Conservation (phyloP, 2,797 vertebrate species). For the Chloroceryle amazona region DNA sequence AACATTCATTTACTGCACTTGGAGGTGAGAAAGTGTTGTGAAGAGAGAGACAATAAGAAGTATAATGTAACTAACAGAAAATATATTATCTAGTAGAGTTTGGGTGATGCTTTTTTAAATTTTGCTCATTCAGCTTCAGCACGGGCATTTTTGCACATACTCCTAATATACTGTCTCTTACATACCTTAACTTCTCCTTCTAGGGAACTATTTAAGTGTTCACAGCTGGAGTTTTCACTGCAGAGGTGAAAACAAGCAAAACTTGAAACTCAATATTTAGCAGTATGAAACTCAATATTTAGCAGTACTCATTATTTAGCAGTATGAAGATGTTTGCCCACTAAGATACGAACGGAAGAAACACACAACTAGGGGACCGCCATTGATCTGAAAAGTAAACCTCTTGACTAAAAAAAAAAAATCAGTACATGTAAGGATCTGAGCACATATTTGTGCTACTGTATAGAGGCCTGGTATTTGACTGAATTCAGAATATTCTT, state of each 20-base stretch:
- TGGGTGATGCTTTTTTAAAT: not conserved
- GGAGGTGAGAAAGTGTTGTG: not conserved
- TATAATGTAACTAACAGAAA: not conserved
- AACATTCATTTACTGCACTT: not conserved
- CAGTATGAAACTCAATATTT: not conserved
- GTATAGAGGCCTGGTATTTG: not conserved
- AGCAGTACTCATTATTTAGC: not conserved
- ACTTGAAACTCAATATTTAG: not conserved
- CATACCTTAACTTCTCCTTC: not conserved
- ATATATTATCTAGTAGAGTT: not conserved
- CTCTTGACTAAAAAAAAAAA: not conserved
- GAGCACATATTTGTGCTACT: not conserved
- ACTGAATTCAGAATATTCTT: not conserved
- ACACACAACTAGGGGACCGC: not conserved
- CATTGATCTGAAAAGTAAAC: not conserved
- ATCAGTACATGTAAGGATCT: not conserved
- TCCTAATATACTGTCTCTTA: not conserved
- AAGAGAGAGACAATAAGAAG: not conserved
- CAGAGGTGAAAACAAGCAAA: conserved; percentile 22
- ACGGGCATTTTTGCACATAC: not conserved
- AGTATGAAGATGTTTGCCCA: not conserved
- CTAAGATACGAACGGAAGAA: conserved; percentile 19
- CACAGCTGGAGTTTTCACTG: not conserved
- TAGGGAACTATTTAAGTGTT: not conserved
- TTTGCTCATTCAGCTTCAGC: not conserved